Evolutionary conservation across 2,113 vertebrate genomes (phyloP).

Genomic region (Nycticorax nycticorax): DNA sequence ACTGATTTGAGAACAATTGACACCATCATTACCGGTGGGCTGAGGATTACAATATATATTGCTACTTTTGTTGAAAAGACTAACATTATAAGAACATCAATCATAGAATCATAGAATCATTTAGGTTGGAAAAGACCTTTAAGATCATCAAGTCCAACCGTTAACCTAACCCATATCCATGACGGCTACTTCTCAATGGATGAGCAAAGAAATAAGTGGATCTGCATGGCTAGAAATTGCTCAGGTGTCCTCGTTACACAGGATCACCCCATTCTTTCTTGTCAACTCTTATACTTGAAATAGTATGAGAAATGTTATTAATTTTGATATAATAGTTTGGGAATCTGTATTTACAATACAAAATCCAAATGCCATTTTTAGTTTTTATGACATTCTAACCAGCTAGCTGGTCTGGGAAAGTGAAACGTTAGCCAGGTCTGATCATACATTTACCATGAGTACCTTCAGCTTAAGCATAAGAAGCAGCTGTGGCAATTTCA

Average conservation of each 20-base stretch:
- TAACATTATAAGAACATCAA: neutral
- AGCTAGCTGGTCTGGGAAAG: neutral
- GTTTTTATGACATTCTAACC: neutral
- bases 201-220: neutral
- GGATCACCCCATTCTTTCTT: neutral
- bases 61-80: neutral
- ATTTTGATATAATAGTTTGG: neutral
- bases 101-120: too few relatives aligned
- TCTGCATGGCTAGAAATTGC: neutral
- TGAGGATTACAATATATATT: neutral
- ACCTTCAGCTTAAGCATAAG: neutral
- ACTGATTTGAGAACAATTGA: neutral
- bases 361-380: neutral
- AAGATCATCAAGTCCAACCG: too few relatives aligned
- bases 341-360: neutral
- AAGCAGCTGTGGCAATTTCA: neutral
- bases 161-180: neutral
- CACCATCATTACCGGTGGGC: neutral
- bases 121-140: too few relatives aligned
- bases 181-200: neutral
- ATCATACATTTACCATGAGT: neutral
- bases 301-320: neutral
- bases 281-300: neutral
- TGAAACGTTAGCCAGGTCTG: neutral
- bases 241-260: neutral